phyloP scores from a whole-genome alignment of 2,113 vertebrate genomes.

The Phaetusa simplex region DNA sequence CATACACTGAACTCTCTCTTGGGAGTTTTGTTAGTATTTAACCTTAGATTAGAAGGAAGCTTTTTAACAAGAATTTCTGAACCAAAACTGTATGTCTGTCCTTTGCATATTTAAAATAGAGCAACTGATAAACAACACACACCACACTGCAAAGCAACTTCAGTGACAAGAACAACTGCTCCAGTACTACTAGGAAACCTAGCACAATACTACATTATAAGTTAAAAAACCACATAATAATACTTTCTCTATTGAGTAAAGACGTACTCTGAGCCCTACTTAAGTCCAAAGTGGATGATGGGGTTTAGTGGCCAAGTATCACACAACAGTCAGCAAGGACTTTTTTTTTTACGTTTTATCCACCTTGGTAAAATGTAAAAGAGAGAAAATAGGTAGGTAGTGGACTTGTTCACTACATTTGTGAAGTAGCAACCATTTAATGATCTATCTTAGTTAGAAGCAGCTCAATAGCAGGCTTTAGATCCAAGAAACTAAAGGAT shows the following conservation, averaged over 20 bases:
- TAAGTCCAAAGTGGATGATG: background rate
- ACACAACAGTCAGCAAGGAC: background rate
- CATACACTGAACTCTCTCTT: background rate
- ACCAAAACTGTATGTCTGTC: background rate
- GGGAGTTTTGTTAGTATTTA: background rate
- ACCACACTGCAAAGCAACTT: background rate
- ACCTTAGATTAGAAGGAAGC: background rate
- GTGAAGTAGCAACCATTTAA: background rate
- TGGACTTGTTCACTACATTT: background rate
- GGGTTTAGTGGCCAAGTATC: background rate
- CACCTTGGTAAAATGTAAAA: background rate
- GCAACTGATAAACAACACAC: background rate
- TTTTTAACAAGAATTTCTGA: constrained; percentile 4
- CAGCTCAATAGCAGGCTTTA: background rate
- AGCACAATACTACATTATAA: background rate
- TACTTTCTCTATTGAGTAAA: background rate
- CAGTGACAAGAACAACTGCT: background rate
- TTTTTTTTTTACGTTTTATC: background rate
- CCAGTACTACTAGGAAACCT: background rate
- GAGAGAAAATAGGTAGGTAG: background rate
- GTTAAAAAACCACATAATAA: background rate
- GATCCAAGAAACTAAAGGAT: background rate
- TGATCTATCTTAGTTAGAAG: background rate
- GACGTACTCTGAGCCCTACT: background rate
- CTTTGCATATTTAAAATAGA: background rate